These are phyloP conservation scores for Bubalus kerabau DNA, from an alignment of 2,113 vertebrate species.

Conservation along the genomic window DNA sequence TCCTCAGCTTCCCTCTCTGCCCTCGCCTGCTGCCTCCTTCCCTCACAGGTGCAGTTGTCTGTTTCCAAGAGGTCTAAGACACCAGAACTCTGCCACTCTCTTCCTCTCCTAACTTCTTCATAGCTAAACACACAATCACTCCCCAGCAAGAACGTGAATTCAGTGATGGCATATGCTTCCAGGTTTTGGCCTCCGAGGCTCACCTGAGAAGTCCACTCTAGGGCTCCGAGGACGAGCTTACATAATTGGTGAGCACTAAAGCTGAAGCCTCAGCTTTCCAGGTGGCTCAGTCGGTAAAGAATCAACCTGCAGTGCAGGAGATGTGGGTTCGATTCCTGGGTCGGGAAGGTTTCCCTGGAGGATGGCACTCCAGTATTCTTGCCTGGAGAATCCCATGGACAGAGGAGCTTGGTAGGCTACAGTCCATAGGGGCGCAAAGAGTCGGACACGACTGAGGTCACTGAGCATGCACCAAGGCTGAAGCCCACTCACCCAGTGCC, in stretches of 20 bases:
- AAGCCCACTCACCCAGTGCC: neutral
- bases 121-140: neutral
- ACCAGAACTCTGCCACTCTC: neutral
- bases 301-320: neutral
- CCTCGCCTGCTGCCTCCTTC: neutral
- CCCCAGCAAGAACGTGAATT: neutral
- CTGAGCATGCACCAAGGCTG: neutral
- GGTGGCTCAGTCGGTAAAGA: neutral
- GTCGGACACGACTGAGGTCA: neutral
- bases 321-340: accelerated
- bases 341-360: neutral
- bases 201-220: neutral
- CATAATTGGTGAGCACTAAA: neutral
- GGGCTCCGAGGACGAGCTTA: neutral
- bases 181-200: neutral
- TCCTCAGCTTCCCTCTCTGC: neutral
- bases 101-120: neutral
- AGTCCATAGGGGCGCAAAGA: neutral
- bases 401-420: neutral
- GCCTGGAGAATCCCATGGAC: neutral
- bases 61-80: neutral
- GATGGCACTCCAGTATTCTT: neutral
- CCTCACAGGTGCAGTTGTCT: neutral
- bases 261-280: neutral
- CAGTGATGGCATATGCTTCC: neutral